Base-by-base conservation (phyloP, 1,140 invertebrate genomes). In the Drosophila bocqueti region DNA sequence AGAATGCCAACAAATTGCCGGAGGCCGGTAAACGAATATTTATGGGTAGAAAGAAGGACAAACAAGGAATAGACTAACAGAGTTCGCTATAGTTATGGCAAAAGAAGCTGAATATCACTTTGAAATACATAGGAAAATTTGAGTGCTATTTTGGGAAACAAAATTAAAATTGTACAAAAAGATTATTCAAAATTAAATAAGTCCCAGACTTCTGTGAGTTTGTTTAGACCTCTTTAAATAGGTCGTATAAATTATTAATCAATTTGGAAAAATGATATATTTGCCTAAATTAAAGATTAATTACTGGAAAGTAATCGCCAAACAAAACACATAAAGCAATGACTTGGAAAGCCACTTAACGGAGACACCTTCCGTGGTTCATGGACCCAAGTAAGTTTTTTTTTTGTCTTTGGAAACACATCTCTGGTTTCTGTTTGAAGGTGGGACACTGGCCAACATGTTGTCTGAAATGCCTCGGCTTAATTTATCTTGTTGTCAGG, bases 401-500 rank as follows among this genome's bases (percentile, higher is more conserved):
- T 5, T 38, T 55, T 55, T 55, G 54, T 16, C 26, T 73, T 59
- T 16, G 54, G 67, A 72, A 72, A 60, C 45, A 72, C 69, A 50
- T 50, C 36, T 40, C 66, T 60, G 68, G 49, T 16, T 55, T 58
- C 50, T 34, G 42, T 68, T 72, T 24, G 50, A 49, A 36, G 68
- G 43, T 50, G 61, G 66, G 29, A 38, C 45, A 34, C 45, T 59
- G 68, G 54, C 67, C 54, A 73, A 61, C 45, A 52, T 74, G 69
- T 52, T 73, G 71, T 43, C 71, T 61, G 55, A 73, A 74, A 61
- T 73, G 38, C 45, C 54, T 52, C 50, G 55, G 68, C 71, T 61
- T 74, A 73, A 74, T 74, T 74, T 74, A 74, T 74, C 68, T 72
- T 73, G 68, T 73, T 74, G 71, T 74, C 71, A 73, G 71, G 24